Conservation (phyloP, 2,888 invertebrate genomes). For the Parascotia fuliginaria region DNA sequence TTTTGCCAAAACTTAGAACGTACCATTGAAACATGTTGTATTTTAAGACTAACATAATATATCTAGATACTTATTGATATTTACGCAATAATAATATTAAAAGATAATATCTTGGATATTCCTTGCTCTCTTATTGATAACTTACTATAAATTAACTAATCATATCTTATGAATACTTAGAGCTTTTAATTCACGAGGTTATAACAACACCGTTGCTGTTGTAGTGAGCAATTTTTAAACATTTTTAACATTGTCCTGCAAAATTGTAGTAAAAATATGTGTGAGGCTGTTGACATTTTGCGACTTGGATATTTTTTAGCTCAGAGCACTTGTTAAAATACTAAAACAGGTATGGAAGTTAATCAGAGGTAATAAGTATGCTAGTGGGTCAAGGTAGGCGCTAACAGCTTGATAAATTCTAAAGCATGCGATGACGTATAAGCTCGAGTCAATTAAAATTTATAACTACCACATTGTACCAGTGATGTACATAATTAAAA, state of each 20-base stretch:
- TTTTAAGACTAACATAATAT: slow-evolving; percentile 65
- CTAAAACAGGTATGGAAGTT: slow-evolving; percentile 3
- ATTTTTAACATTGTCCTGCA: neutral
- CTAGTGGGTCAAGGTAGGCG: slow-evolving; percentile 4
- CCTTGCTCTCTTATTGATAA: slow-evolving; percentile 75
- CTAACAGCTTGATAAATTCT: slow-evolving; percentile 4
- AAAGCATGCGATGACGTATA: slow-evolving; percentile 1
- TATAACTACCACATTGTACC: slow-evolving; percentile 1
- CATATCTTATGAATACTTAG: slow-evolving; percentile 83
- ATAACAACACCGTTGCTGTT: slow-evolving; percentile 64
- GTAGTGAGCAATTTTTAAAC: slow-evolving; percentile 70
- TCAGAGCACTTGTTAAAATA: neutral
- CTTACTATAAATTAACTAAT: slow-evolving; percentile 80
- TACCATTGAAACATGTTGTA: slow-evolving; percentile 60
- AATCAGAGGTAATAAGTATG: neutral
- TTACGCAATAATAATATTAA: slow-evolving; percentile 62
- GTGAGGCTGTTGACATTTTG: neutral
- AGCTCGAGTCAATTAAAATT: slow-evolving; percentile 16
- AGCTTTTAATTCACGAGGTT: slow-evolving; percentile 65
- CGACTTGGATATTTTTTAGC: neutral
- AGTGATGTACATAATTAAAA: neutral
- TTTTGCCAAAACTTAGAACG: slow-evolving; percentile 52
- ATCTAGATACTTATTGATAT: slow-evolving; percentile 60
- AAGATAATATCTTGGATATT: slow-evolving; percentile 83
- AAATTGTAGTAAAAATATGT: neutral